These are phyloP conservation scores for Ranitomeya variabilis DNA, from an alignment of 2,113 vertebrate genomes.

Conservation along the genomic window DNA sequence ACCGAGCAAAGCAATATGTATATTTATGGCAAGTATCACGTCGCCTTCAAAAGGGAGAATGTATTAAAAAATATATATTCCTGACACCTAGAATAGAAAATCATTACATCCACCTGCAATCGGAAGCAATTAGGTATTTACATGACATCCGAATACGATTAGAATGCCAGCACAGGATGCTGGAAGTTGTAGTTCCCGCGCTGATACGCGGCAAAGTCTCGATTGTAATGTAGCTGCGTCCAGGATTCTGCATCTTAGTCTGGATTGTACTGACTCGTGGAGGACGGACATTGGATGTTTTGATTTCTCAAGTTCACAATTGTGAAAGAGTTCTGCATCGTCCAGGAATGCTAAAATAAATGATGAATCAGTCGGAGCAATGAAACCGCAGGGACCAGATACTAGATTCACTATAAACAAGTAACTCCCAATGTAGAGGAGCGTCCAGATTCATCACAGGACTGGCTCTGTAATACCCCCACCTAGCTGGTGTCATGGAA, in stretches of 20 bases:
- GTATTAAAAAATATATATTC: no score
- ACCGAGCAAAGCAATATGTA: no score
- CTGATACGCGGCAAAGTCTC: neutral
- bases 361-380: constrained; percentile 20
- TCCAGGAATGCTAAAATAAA: constrained; percentile 31
- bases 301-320: constrained; percentile 4
- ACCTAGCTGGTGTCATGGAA: constrained; percentile 9
- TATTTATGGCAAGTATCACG: no score
- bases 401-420: constrained; percentile 9
- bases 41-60: no score
- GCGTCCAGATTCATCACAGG: neutral
- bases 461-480: neutral
- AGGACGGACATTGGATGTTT: constrained; percentile 13
- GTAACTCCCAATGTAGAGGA: neutral
- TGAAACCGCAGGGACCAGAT: neutral
- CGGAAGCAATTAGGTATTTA: no score
- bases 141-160: neutral
- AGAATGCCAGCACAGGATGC: neutral
- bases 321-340: constrained; percentile 26
- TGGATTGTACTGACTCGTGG: neutral
- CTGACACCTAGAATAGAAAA: no score
- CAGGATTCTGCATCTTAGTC: neutral
- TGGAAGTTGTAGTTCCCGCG: neutral
- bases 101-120: no score
- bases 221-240: neutral